A percentile compares a stretch with the other conserved stretches of the same genome.
phyloP scores from a whole-genome alignment of 1,140 invertebrate genomes.

The Meloidogyne exigua region DNA sequence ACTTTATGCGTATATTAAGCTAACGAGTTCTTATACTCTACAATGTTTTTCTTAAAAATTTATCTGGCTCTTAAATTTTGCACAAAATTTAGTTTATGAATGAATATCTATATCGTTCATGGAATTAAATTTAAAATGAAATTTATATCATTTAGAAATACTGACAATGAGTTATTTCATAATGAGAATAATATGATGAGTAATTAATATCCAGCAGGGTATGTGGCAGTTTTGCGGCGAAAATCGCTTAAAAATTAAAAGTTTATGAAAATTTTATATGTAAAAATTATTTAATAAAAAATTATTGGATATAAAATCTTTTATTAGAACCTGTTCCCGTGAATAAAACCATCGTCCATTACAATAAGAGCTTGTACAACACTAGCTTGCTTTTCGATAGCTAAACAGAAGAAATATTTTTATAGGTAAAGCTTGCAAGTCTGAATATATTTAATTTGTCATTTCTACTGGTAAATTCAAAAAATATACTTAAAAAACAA shows the following conservation, averaged over 20 bases:
- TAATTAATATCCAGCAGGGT: conserved; percentile 54
- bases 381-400: conserved; percentile 47
- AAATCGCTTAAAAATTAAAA: conserved; percentile 44
- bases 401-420: conserved; percentile 7
- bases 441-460: too few relatives aligned
- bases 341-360: conserved; percentile 61
- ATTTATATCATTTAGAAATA: background rate
- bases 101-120: too few relatives aligned
- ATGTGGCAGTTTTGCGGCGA: conserved; percentile 58
- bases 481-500: too few relatives aligned
- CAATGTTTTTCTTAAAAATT: too few relatives aligned
- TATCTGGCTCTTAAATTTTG: too few relatives aligned
- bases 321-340: conserved; percentile 48
- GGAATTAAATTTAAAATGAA: too few relatives aligned
- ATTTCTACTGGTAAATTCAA: too few relatives aligned
- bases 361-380: conserved; percentile 60
- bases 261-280: background rate
- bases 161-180: background rate
- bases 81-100: background rate
- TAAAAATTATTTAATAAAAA: background rate
- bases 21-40: background rate
- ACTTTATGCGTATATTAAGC: background rate
- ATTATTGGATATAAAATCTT: too few relatives aligned
- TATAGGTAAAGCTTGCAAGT: background rate
- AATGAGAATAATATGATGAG: background rate